phyloP scores from a whole-genome alignment of 2,797 vertebrate genomes.

The Peromyscus attwateri region DNA sequence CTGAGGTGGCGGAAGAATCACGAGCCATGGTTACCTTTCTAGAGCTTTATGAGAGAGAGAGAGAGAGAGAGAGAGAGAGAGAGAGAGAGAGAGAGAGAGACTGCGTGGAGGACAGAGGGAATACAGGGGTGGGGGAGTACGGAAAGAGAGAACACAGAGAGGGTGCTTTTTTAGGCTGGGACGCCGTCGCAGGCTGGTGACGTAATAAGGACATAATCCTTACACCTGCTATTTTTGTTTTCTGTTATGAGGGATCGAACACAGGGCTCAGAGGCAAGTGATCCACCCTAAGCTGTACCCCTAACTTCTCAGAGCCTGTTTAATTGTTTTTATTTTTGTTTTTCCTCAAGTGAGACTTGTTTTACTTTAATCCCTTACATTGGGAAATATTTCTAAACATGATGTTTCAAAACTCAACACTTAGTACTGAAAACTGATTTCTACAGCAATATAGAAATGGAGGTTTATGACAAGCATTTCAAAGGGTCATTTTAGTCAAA shows the following conservation, averaged over 20 bases:
- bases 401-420: neutral
- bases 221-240: neutral
- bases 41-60: no score
- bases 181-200: no score
- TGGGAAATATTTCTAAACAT: neutral
- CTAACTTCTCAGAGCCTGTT: no score
- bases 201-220: no score
- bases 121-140: no score
- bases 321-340: neutral
- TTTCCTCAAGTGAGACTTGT: neutral
- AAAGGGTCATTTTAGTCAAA: neutral
- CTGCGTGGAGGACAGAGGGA: no score
- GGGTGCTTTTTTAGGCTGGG: no score
- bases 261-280: neutral
- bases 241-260: neutral
- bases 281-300: neutral
- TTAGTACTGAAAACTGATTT: neutral
- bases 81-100: no score
- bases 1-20: no score
- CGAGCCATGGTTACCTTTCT: no score
- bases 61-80: no score
- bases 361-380: neutral
- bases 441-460: neutral
- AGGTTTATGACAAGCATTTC: neutral
- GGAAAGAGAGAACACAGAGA: no score